Evolutionary conservation across 2,888 invertebrate genomes (phyloP), one percentile per base, ranked within the genome.

Genomic region (Luperina nickerlii): DNA sequence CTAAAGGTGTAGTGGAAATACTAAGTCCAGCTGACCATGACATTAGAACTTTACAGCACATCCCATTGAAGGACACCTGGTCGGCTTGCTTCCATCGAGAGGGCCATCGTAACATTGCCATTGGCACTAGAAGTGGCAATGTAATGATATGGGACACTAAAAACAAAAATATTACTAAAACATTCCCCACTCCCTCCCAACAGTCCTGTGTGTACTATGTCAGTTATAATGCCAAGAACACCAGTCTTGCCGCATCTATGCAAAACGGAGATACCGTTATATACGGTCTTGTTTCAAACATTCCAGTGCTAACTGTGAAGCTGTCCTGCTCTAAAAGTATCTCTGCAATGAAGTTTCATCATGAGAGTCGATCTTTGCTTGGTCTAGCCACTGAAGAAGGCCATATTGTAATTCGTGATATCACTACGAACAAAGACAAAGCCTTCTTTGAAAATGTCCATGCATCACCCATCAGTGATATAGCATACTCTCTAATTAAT

Each of bases 381-480:
- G 97, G 96, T 7, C 89, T 97, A 66, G 96, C 97, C n/a, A 96
- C 97, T n/a, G 96, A 97, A 83, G 97, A 97, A 88, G 97, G 97
- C 0, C 96, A 96, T 89, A 92, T 97, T 45, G 91, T 96, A 18
- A 90, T 97, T 13, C 92, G 95, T 86, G 97, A 97, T 83, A 93
- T 97, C 54, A 94, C 94, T 24, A 95, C 95, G 3, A 96, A 97
- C 82, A 97, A 96, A 90, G 97, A 97, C 80, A 96, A 95, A 92
- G 95, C 92, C 13, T 94, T 93, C 81, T 96, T 96, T 93, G 96
- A 96, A 88, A 96, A 96, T 88, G 95, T 97, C 11, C 97, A 97
- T 88, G 96, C 97, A 32, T 97, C 97, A 6, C 97, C 97, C 3
- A 97, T 97, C n/a, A 97, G 97, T 85, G 97, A 97, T 86, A 94